Evolutionary conservation across 2,888 invertebrate genomes (phyloP), one percentile per base, ranked within the genome.

Genomic region (Sepioteuthis lessoniana): DNA sequence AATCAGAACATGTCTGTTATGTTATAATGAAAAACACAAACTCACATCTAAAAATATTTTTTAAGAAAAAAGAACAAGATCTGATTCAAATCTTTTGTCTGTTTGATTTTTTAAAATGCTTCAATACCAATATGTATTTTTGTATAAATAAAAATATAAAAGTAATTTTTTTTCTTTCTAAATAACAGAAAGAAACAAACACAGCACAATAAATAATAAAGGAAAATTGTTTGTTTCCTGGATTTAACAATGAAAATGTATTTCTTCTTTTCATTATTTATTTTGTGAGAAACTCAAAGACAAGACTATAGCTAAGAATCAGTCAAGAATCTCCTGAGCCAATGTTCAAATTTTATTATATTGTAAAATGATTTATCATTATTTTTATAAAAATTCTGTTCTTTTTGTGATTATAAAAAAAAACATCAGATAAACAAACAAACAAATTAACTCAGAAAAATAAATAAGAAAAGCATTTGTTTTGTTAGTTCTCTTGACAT

Each of bases 1-100:
- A 76, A 76, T 76, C 76, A 76, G 76, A 76, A 76, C 76, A 76
- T 76, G 76, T n/a, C 76, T 76, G 76, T 76, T 76, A 76, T 76
- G 35, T 76, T 76, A 76, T 76, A 76, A 76, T 76, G 16, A 76
- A 35, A 76, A 76, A 76, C n/a, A 76, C 76, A 76, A 76, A 76
- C n/a, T 76, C 35, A 76, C 76, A 55, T 55, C 55, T 55, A 55
- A 55, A 55, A 55, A 55, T 21, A 21, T 21, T 76, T 76, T 76
- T n/a, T 76, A 4, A n/a, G 25, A 25, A 76, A 76, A 35, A 76
- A 76, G n/a, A 76, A n/a, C 35, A 16, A 35, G n/a, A 76, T 76
- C 35, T n/a, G 76, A n/a, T 76, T 76, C 35, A 35, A 76, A n/a
- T 76, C 76, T 76, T 76, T 55, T 55, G 55, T 55, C 55, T 55